phyloP scores from a whole-genome alignment of 2,888 invertebrate genomes.

The Lumbricus terrestris region DNA sequence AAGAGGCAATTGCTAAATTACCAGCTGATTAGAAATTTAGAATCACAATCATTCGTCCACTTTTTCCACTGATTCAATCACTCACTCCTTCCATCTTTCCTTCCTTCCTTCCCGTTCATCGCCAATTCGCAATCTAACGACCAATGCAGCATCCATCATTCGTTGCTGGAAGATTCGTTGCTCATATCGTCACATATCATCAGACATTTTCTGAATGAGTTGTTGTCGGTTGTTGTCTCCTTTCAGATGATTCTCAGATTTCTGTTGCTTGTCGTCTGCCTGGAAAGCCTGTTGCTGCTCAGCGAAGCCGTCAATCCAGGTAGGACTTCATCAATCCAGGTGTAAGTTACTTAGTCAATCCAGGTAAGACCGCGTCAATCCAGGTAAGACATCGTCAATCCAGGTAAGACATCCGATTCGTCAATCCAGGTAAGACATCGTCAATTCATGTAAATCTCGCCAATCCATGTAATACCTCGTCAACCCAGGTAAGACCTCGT shows the following conservation, averaged over 20 bases:
- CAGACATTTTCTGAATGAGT: not conserved
- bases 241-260: not conserved
- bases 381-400: no score
- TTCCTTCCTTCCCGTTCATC: not conserved
- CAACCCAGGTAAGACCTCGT: no score
- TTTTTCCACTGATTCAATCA: not conserved
- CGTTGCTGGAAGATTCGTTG: not conserved
- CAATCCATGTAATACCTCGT: no score
- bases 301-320: slow-evolving; percentile 3
- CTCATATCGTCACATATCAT: no score
- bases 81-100: no score
- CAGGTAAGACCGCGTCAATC: no score
- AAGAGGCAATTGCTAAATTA: not conserved
- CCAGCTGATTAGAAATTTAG: not conserved
- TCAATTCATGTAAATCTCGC: no score
- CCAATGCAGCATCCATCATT: no score
- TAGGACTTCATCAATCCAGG: not conserved
- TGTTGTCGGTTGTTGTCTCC: not conserved
- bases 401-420: no score
- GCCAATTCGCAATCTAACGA: no score
- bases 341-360: not conserved
- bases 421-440: no score
- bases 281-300: not conserved
- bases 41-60: not conserved
- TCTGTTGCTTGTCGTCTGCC: not conserved